Evolutionary conservation across 2,113 vertebrate species (phyloP).

Genomic region (Turnix velox): DNA sequence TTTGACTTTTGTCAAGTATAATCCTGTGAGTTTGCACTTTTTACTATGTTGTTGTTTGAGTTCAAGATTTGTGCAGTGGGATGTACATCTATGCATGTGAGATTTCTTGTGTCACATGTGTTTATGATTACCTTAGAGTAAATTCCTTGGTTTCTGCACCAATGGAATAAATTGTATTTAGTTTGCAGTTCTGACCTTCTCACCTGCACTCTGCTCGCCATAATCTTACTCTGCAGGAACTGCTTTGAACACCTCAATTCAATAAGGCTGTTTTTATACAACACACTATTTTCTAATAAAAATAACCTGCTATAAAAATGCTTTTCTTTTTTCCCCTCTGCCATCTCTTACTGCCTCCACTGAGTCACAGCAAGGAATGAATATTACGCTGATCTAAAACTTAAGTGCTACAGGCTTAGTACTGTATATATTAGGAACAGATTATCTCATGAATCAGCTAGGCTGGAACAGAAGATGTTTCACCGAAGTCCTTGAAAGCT

Average conservation of each 20-base stretch:
- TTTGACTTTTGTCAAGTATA: background rate
- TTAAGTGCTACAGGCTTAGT: background rate
- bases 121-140: conserved; percentile 40
- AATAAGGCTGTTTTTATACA: conserved; percentile 51
- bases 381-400: conserved; percentile 45
- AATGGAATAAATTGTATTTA: conserved; percentile 52
- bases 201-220: conserved; percentile 52
- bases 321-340: background rate
- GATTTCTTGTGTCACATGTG: background rate
- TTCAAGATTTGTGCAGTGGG: background rate
- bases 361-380: conserved; percentile 55
- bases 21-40: background rate
- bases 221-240: conserved; percentile 56
- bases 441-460: conserved; percentile 43
- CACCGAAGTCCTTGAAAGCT: background rate
- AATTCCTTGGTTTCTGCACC: conserved; percentile 30
- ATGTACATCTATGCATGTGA: background rate
- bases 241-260: conserved; percentile 59
- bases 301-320: conserved; percentile 51
- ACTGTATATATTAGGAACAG: conserved; percentile 25
- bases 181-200: conserved; percentile 57
- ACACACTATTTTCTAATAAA: conserved; percentile 59
- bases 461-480: conserved; percentile 16
- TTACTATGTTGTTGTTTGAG: background rate
- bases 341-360: conserved; percentile 19